These are phyloP conservation scores for Potamarius usumacintae DNA, from an alignment of 2,113 vertebrate genomes.

Conservation along the genomic window DNA sequence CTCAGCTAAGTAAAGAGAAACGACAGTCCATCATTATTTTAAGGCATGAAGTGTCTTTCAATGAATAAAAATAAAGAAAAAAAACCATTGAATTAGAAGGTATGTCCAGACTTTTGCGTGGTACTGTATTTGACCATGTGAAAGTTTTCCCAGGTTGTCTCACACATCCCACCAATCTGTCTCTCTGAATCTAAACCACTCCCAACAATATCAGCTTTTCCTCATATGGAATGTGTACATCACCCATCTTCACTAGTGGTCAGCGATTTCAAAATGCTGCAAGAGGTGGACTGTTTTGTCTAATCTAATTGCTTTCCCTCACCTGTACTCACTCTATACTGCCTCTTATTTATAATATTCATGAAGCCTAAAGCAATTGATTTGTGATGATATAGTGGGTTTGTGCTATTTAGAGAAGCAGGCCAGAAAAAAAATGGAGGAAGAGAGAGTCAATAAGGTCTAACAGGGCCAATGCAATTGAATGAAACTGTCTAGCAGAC, in stretches of 20 bases:
- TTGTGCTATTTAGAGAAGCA: constrained; percentile 38
- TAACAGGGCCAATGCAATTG: constrained; percentile 40
- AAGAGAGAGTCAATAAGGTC: constrained; percentile 33
- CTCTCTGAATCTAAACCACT: neutral
- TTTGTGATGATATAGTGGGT: constrained; percentile 46
- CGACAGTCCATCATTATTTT: too few relatives aligned
- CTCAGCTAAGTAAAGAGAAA: too few relatives aligned
- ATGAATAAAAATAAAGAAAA: too few relatives aligned
- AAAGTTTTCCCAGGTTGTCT: neutral
- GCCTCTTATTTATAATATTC: constrained; percentile 32
- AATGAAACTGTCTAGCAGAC: constrained; percentile 40
- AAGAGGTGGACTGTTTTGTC: neutral
- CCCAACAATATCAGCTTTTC: neutral
- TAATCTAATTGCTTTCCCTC: constrained; percentile 26
- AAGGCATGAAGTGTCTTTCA: too few relatives aligned
- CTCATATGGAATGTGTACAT: neutral
- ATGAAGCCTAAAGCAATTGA: constrained; percentile 40
- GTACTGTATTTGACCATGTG: neutral
- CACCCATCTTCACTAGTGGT: neutral
- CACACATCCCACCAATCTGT: neutral
- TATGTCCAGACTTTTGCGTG: neutral
- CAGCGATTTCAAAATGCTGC: neutral
- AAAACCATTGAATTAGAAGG: too few relatives aligned
- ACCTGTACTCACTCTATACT: constrained; percentile 14
- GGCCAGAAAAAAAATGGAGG: constrained; percentile 15